Evolutionary conservation across 37 sponge, comb jelly and placozoan species (phyloP).

Genomic region (Petrosia ficiformis): DNA sequence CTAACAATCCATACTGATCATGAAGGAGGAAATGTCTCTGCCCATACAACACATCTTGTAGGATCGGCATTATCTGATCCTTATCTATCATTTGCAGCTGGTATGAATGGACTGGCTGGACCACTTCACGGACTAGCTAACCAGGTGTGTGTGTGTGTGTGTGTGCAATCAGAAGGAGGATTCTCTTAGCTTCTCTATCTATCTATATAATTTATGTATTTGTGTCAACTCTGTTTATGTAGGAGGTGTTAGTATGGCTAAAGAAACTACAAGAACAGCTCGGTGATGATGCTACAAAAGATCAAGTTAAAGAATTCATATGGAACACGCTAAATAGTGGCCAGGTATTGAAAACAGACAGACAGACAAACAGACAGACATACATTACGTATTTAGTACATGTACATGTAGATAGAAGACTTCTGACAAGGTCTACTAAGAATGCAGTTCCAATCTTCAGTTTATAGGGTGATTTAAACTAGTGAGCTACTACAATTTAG

Average conservation of each 20-base stretch:
- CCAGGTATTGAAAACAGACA: conserved; percentile 40
- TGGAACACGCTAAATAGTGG: conserved; percentile 94
- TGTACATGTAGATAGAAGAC: not conserved
- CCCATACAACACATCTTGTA: conserved; percentile 94
- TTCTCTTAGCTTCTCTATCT: not conserved
- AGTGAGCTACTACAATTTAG: too few relatives aligned
- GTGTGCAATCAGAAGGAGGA: not conserved
- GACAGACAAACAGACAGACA: too few relatives aligned
- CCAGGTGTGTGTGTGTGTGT: conserved; percentile 33
- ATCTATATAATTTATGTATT: not conserved
- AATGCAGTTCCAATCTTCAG: too few relatives aligned
- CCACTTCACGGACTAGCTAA: conserved; percentile 96
- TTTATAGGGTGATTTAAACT: too few relatives aligned
- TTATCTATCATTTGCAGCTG: conserved; percentile 94
- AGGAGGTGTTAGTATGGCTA: conserved; percentile 97
- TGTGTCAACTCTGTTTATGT: conserved; percentile 17
- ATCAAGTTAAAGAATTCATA: conserved; percentile 79
- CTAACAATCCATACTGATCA: conserved; percentile 98
- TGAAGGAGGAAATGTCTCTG: conserved; percentile 98
- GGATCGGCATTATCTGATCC: conserved; percentile 97
- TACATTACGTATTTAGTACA: not conserved
- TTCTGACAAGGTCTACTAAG: not conserved
- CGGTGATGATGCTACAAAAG: conserved; percentile 80
- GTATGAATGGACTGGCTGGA: conserved; percentile 97
- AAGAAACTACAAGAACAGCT: conserved; percentile 70